Conservation (phyloP, 2,888 invertebrate genomes). For the Apamea crenata region DNA sequence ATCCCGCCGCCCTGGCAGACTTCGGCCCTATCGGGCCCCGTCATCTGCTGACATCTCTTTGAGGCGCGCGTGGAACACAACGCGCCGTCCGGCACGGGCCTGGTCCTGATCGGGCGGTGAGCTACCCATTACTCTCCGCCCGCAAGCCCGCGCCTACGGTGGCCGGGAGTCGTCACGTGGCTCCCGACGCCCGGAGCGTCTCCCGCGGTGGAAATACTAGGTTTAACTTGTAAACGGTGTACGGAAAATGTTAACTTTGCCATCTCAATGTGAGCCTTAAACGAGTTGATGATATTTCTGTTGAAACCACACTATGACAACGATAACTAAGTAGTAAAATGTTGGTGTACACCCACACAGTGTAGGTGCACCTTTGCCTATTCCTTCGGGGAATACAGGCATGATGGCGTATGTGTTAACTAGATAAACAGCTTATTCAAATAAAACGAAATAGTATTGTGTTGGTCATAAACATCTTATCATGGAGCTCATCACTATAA, state of each 20-base stretch:
- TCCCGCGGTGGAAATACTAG: no score
- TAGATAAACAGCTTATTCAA: background rate
- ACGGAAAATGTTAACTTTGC: background rate
- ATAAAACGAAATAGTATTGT: conserved; percentile 2
- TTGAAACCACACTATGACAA: background rate
- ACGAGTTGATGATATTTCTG: background rate
- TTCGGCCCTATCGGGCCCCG: no score
- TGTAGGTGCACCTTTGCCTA: background rate
- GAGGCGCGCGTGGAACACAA: no score
- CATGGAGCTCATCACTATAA: background rate
- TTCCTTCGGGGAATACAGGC: no score
- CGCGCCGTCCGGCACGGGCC: no score
- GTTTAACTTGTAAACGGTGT: conserved; percentile 1
- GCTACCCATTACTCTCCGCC: no score
- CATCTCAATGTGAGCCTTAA: background rate
- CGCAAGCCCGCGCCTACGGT: no score
- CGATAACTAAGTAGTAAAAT: background rate
- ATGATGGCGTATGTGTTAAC: background rate
- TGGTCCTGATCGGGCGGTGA: no score
- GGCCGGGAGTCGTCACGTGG: no score
- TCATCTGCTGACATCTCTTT: no score
- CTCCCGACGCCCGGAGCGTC: no score
- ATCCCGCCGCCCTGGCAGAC: no score
- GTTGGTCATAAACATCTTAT: conserved; percentile 4
- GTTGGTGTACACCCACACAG: background rate